These are phyloP conservation scores for Calameuta idolon DNA, from an alignment of 2,888 invertebrate species.

Conservation along the genomic window DNA sequence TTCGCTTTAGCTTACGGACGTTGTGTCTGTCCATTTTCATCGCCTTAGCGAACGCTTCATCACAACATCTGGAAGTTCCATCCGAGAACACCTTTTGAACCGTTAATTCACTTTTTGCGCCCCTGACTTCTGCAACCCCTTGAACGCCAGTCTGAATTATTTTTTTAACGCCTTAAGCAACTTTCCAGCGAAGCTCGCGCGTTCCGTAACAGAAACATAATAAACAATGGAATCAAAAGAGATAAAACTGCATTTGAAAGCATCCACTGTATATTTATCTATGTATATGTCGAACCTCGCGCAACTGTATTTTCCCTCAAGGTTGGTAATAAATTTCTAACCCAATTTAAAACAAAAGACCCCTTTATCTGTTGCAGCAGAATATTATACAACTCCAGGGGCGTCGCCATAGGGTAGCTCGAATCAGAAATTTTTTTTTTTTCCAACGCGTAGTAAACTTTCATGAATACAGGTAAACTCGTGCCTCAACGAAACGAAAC, in stretches of 20 bases:
- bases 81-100: neutral
- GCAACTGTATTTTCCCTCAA: neutral
- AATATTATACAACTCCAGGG: neutral
- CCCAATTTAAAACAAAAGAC: neutral
- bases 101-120: neutral
- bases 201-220: neutral
- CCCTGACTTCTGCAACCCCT: neutral
- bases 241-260: neutral
- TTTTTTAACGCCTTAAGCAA: neutral
- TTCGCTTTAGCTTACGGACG: neutral
- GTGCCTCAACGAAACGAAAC: neutral
- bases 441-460: neutral
- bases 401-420: neutral
- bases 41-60: neutral
- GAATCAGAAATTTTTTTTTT: neutral
- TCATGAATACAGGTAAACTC: neutral
- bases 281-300: neutral
- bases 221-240: neutral
- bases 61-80: neutral
- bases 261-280: neutral
- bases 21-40: neutral
- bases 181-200: neutral
- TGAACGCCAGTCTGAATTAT: neutral
- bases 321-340: neutral
- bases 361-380: neutral